Evolutionary conservation across 2,113 vertebrate genomes (phyloP).

Genomic region (Catharus fuscescens): DNA sequence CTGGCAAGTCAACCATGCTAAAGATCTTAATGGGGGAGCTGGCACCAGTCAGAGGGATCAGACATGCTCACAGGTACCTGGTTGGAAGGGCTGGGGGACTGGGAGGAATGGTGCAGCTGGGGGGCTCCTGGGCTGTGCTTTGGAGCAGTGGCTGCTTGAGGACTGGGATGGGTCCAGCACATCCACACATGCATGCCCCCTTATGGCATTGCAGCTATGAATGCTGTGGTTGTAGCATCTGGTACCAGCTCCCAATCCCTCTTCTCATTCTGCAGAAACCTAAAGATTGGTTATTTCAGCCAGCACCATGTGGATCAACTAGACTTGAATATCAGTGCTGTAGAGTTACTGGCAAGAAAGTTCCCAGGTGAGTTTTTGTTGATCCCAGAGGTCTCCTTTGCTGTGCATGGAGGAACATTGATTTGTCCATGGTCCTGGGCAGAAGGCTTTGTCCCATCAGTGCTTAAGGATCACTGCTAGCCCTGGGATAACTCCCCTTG

Average conservation of each 20-base stretch:
- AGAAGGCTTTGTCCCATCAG: not conserved
- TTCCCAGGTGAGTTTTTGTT: conserved; percentile 85
- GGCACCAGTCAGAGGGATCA: conserved; percentile 84
- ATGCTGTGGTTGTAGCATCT: not conserved
- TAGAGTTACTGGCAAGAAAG: conserved; percentile 90
- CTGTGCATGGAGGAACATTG: accelerated
- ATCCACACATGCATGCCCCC: not conserved
- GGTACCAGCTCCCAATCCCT: not conserved
- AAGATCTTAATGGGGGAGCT: conserved; percentile 96
- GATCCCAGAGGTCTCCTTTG: not conserved
- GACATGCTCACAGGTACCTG: conserved; percentile 90
- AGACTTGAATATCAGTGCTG: conserved; percentile 92
- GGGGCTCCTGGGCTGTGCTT: not conserved
- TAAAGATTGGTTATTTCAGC: conserved; percentile 98
- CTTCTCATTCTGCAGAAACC: conserved; percentile 78
- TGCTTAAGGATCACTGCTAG: not conserved
- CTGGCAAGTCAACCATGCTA: conserved; percentile 94
- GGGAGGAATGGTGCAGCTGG: not conserved
- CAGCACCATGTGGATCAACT: conserved; percentile 98
- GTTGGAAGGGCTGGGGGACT: not conserved
- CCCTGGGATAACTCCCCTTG: accelerated
- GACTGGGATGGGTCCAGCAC: not conserved
- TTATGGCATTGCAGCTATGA: not conserved
- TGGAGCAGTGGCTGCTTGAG: not conserved
- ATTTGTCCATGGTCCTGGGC: not conserved